A percentile compares a stretch with the other conserved stretches of the same genome.
These are phyloP conservation scores for Drosophila leontia DNA, from an alignment of 1,140 invertebrate genomes.

Conservation along the genomic window DNA sequence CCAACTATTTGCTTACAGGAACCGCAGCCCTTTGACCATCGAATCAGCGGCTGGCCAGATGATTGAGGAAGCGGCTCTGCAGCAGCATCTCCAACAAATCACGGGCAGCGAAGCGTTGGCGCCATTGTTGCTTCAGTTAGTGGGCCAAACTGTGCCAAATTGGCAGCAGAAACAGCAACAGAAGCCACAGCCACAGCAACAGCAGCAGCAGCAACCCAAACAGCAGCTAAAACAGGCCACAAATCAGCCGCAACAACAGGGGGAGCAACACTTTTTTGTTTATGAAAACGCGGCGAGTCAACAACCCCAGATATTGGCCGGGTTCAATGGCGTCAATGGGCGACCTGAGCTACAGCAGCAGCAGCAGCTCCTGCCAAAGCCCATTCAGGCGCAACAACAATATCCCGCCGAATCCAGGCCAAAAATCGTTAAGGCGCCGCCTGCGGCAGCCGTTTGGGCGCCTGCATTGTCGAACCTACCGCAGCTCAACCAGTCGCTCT, in stretches of 20 bases:
- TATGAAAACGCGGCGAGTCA: slow-evolving; percentile 65
- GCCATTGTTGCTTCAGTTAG: slow-evolving; percentile 73
- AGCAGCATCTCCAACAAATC: slow-evolving; percentile 61
- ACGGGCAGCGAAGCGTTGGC: slow-evolving; percentile 53
- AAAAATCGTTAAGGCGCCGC: slow-evolving; percentile 65
- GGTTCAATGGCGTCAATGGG: slow-evolving; percentile 75
- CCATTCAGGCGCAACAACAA: slow-evolving; percentile 57
- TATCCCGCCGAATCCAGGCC: slow-evolving; percentile 53
- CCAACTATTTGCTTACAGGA: slow-evolving; percentile 54
- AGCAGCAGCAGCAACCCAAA: slow-evolving; percentile 25
- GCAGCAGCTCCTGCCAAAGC: slow-evolving; percentile 46
- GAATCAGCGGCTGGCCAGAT: slow-evolving; percentile 49
- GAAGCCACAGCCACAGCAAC: slow-evolving; percentile 30
- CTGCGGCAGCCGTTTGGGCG: slow-evolving; percentile 47
- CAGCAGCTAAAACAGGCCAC: slow-evolving; percentile 18
- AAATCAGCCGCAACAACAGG: slow-evolving; percentile 28
- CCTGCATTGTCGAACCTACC: slow-evolving; percentile 16
- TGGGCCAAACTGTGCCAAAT: slow-evolving; percentile 73
- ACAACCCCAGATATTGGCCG: slow-evolving; percentile 75
- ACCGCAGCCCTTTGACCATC: slow-evolving; percentile 30
- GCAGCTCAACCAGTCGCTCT: slow-evolving; percentile 10
- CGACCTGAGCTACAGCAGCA: slow-evolving; percentile 37
- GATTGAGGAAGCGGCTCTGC: slow-evolving; percentile 50
- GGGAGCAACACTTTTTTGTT: slow-evolving; percentile 68
- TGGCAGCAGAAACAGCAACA: slow-evolving; percentile 46